Evolutionary conservation across 2,797 vertebrate species (phyloP), one percentile per base, ranked within the genome.

Genomic region (Vespertilio murinus): DNA sequence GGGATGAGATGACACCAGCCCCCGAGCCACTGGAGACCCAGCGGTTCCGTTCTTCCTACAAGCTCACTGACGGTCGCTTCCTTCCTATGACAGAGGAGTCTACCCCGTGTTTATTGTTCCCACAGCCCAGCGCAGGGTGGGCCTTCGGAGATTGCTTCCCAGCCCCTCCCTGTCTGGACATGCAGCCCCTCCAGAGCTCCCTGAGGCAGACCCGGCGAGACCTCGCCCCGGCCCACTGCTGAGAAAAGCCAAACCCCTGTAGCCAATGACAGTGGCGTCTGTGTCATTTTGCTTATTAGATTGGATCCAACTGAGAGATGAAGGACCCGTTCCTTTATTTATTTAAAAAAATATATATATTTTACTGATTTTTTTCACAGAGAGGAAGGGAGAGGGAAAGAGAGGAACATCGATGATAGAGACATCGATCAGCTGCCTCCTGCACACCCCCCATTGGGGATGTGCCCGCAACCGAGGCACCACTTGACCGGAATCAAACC

Each of bases 111-210:
- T 95, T 94, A 91, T 5, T 38, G 40, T 96, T 97, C 88, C 85
- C 96, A 97, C 90, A 95, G 84, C 93, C 73, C 77, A 67, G n/a
- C 90, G 77, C 95, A 93, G 97, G 96, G 96, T 96, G 93, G 96
- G 96, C 93, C 96, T 40, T 85, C n/a, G 83, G 81, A 3, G 64
- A 91, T n/a, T n/a, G 47, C 90, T 97, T 96, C 92, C 94, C 94
- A 93, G 96, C 93, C 93, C 88, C 96, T 85, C 96, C 96, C 96
- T 78, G 95, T 97, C 97, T 97, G 92, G 95, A 96, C 93, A 95
- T 2, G 87, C 89, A 28, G 73, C 85, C 75, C 86, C 79, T 70
- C 61, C 92, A 7, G 67, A 73, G 88, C 28, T 69, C 42, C 54
- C n/a, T 2, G 18, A 49, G 23, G 88, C 35, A 16, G 1, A 6